A percentile compares a stretch with the other conserved stretches of the same genome.
These are phyloP conservation scores for Trisateles emortualis DNA, from an alignment of 2,888 invertebrate species.

Conservation along the genomic window DNA sequence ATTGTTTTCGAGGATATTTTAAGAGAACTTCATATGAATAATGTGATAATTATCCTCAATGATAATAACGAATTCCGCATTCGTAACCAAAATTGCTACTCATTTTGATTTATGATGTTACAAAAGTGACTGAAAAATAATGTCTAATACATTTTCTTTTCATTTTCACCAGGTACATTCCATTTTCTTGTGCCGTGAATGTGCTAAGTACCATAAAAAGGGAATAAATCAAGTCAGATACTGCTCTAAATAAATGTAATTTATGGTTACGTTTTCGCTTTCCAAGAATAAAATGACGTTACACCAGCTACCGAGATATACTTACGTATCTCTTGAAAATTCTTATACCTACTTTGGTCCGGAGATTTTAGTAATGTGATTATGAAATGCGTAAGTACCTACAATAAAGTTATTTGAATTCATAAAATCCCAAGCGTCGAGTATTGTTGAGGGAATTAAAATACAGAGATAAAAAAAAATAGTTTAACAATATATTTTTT, in stretches of 20 bases:
- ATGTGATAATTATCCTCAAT: constrained; percentile 6
- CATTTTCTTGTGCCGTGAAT: constrained; percentile 56
- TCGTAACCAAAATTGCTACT: constrained; percentile 21
- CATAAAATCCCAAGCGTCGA: constrained; percentile 13
- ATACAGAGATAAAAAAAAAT: too few relatives aligned
- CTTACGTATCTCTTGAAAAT: constrained; percentile 24
- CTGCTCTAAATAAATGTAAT: constrained; percentile 73
- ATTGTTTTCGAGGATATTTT: not conserved
- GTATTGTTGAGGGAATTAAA: constrained; percentile 15
- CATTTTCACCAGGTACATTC: constrained; percentile 48
- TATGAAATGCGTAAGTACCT: constrained; percentile 26
- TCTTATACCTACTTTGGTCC: constrained; percentile 36
- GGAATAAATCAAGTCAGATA: constrained; percentile 73
- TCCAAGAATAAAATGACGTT: constrained; percentile 64
- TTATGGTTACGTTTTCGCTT: constrained; percentile 69
- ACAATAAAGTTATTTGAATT: constrained; percentile 22
- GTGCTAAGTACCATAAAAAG: constrained; percentile 69
- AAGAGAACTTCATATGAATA: not conserved
- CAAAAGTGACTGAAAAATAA: constrained; percentile 37
- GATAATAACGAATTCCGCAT: constrained; percentile 14
- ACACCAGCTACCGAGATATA: constrained; percentile 27
- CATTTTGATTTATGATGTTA: constrained; percentile 26
- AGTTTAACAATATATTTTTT: too few relatives aligned
- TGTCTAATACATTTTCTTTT: constrained; percentile 50
- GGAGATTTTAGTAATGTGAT: constrained; percentile 32